Conservation (phyloP, 2,888 invertebrate genomes). For the Parasteatoda lunata region DNA sequence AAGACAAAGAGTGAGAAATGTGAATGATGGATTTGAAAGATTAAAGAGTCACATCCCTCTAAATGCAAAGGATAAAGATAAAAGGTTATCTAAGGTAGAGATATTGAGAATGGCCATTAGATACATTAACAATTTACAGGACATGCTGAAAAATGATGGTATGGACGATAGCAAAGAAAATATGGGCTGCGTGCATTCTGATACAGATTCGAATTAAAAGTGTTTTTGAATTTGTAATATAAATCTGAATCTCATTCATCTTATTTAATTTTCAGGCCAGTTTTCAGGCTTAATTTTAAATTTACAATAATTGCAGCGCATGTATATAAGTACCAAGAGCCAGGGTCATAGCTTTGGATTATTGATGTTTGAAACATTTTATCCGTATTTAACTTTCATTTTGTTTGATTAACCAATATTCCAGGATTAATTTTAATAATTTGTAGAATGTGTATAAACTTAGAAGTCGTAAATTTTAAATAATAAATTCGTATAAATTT, state of each 20-base stretch:
- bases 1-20: conserved; percentile 73
- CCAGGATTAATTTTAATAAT: too few species aligned
- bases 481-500: too few species aligned
- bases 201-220: conserved; percentile 20
- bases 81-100: conserved; percentile 74
- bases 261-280: background rate
- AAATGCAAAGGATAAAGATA: conserved; percentile 54
- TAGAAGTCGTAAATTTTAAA: too few species aligned
- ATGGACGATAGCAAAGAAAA: conserved; percentile 62
- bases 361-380: too few species aligned
- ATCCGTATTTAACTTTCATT: too few species aligned
- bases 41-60: conserved; percentile 73
- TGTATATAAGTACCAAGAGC: background rate
- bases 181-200: conserved; percentile 40
- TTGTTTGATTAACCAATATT: too few species aligned
- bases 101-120: conserved; percentile 74
- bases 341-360: background rate
- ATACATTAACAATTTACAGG: conserved; percentile 61
- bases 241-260: background rate
- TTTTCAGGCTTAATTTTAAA: conserved; percentile 6
- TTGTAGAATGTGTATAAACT: too few species aligned
- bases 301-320: background rate
- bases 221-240: background rate
- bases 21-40: conserved; percentile 75
- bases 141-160: conserved; percentile 56